Evolutionary conservation across 2,888 invertebrate species (phyloP), one percentile per base, ranked within the genome.

Genomic region (Callyntrura sp.): DNA sequence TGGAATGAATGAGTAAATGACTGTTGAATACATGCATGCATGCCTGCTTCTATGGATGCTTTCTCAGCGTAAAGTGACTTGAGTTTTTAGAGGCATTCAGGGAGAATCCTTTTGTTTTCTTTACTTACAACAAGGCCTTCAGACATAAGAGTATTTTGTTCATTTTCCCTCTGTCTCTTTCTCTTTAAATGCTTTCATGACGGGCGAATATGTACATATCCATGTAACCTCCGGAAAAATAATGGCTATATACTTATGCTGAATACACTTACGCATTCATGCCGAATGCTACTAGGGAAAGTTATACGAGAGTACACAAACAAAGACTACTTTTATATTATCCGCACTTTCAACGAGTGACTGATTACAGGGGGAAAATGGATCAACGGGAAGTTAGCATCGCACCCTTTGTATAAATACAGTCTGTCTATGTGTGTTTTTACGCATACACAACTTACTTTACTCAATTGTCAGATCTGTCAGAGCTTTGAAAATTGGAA

Each of bases 1-100:
- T 82, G 65, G 73, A 28, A 88, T 88, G 88, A 88, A 88, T 82
- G 82, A 82, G 73, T 84, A 88, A 88, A 88, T 88, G 88, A 88
- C 88, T 88, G 84, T 83, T 88, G 85, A 70, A 88, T 90, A 85
- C 86, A 90, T 87, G 87, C 90, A 90, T 90, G 88, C 88, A 84
- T 90, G 87, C 90, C 48, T 90, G 84, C 88, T 76, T 70, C 85
- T 86, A 62, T 88, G 88, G 79, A 90, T 88, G 88, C 76, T 84
- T 88, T 81, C 65, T 88, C 65, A 84, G 88, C 84, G 88, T 88
- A 88, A 88, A 88, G 88, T 88, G 88, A 88, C 65, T 88, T 87
- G 81, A 81, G 78, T 86, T 70, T 70, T 60, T 70, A 60, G 45
- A 84, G 76, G 83, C 88, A 88, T 83, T 88, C 88, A 88, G 12